These are phyloP conservation scores for Neoitamus cyanurus DNA, from an alignment of 2,888 invertebrate species.

Conservation along the genomic window DNA sequence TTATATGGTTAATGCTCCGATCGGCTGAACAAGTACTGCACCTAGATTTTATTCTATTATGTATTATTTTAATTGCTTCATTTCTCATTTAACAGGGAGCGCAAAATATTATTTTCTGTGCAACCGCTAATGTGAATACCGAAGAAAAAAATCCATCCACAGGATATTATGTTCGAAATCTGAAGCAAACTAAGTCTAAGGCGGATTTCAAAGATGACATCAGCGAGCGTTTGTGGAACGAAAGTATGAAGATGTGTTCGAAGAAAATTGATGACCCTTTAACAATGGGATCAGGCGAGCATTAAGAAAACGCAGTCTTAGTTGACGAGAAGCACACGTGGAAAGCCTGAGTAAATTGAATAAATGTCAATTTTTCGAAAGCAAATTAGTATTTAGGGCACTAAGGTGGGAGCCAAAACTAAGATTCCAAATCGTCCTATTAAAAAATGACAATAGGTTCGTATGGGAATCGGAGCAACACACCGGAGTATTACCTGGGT, in stretches of 20 bases:
- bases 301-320: too few relatives aligned
- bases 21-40: conserved; percentile 76
- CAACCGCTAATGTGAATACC: conserved; percentile 69
- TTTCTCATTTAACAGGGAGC: conserved; percentile 73
- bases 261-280: background rate
- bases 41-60: background rate
- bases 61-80: conserved; percentile 40
- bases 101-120: conserved; percentile 82
- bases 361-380: too few relatives aligned
- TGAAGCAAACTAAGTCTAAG: conserved; percentile 73
- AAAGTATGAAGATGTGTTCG: conserved; percentile 70
- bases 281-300: too few relatives aligned
- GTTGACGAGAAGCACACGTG: too few relatives aligned
- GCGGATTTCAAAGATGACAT: conserved; percentile 72
- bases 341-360: too few relatives aligned
- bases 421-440: too few relatives aligned
- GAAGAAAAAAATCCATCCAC: conserved; percentile 67
- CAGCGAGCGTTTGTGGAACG: conserved; percentile 76
- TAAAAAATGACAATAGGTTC: too few relatives aligned
- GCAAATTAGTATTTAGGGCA: too few relatives aligned
- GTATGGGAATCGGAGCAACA: too few relatives aligned
- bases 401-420: too few relatives aligned
- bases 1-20: conserved; percentile 78
- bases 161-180: conserved; percentile 82
- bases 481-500: too few relatives aligned